These are phyloP conservation scores for Sandelia bainsii DNA, from an alignment of 2,797 vertebrate genomes.

Conservation along the genomic window DNA sequence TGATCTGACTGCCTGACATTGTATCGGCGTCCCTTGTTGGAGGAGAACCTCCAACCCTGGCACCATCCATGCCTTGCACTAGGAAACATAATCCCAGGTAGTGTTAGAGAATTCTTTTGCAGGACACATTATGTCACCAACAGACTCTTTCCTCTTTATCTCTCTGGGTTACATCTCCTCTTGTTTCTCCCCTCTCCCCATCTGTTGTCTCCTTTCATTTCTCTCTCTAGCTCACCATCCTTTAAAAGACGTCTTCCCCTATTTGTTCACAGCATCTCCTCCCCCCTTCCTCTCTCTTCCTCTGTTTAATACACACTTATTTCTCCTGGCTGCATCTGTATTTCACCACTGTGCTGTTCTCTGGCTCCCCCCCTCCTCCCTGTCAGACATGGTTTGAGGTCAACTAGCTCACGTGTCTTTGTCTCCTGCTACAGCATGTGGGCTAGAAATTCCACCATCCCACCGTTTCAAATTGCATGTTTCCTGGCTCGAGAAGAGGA, in stretches of 20 bases:
- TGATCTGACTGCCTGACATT: conserved; percentile 2
- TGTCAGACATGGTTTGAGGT: conserved; percentile 76
- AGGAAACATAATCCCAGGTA: conserved; percentile 1
- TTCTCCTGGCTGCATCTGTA: conserved; percentile 51
- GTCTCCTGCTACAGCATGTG: conserved; percentile 78
- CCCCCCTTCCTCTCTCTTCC: conserved; percentile 11
- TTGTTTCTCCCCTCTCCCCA: not conserved
- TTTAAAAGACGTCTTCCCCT: conserved; percentile 33
- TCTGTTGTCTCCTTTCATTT: conserved; percentile 19
- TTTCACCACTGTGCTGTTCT: conserved; percentile 32
- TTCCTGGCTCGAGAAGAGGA: conserved; percentile 67
- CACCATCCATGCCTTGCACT: conserved; percentile 1
- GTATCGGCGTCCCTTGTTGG: conserved; percentile 1
- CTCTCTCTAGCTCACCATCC: conserved; percentile 14
- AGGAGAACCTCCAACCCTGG: not conserved
- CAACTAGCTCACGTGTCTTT: conserved; percentile 76
- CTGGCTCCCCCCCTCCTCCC: conserved; percentile 12
- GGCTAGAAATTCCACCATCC: conserved; percentile 80
- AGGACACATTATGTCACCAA: conserved; percentile 28
- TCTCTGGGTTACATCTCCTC: conserved; percentile 1
- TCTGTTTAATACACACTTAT: conserved; percentile 32
- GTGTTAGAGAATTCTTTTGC: conserved; percentile 7
- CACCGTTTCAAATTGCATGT: conserved; percentile 81
- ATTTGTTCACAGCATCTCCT: conserved; percentile 52
- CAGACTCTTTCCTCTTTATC: conserved; percentile 7